These are phyloP conservation scores for Casuarius casuarius DNA, from an alignment of 2,113 vertebrate genomes.

Conservation along the genomic window DNA sequence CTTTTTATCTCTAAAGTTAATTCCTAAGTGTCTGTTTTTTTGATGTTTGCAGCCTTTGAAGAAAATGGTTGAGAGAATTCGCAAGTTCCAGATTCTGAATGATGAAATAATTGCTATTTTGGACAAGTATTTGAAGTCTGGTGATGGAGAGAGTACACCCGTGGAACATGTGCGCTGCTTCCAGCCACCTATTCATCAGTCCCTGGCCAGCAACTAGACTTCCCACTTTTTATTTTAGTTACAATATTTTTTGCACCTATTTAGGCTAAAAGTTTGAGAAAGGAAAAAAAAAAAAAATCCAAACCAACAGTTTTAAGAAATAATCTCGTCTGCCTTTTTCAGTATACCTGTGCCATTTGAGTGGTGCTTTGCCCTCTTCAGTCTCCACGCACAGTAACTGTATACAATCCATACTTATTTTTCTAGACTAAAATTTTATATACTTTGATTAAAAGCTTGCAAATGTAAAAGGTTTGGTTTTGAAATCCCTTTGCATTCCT, in stretches of 20 bases:
- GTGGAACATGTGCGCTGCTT: slow-evolving; percentile 98
- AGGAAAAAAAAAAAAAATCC: not conserved
- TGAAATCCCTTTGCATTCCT: slow-evolving; percentile 33
- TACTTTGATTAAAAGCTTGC: slow-evolving; percentile 68
- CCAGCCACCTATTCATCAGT: slow-evolving; percentile 98
- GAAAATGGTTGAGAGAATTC: slow-evolving; percentile 98
- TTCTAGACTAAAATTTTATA: slow-evolving; percentile 80
- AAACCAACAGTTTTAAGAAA: slow-evolving; percentile 8
- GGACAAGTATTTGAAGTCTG: slow-evolving; percentile 96
- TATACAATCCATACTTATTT: slow-evolving; percentile 78
- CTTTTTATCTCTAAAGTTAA: not conserved
- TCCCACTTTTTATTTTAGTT: not conserved
- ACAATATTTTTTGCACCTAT: not conserved
- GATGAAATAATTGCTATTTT: slow-evolving; percentile 94
- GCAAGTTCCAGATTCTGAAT: slow-evolving; percentile 96
- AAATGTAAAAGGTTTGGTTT: slow-evolving; percentile 10
- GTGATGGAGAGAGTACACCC: slow-evolving; percentile 92
- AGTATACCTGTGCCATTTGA: slow-evolving; percentile 37
- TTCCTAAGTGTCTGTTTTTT: not conserved
- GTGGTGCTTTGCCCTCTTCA: slow-evolving; percentile 33
- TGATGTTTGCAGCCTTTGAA: slow-evolving; percentile 86
- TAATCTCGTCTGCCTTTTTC: slow-evolving; percentile 29
- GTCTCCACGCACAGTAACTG: slow-evolving; percentile 69
- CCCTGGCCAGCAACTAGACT: slow-evolving; percentile 90
- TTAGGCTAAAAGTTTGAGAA: not conserved